Evolutionary conservation across 2,888 invertebrate genomes (phyloP).

Genomic region (Drosophila anomelani): DNA sequence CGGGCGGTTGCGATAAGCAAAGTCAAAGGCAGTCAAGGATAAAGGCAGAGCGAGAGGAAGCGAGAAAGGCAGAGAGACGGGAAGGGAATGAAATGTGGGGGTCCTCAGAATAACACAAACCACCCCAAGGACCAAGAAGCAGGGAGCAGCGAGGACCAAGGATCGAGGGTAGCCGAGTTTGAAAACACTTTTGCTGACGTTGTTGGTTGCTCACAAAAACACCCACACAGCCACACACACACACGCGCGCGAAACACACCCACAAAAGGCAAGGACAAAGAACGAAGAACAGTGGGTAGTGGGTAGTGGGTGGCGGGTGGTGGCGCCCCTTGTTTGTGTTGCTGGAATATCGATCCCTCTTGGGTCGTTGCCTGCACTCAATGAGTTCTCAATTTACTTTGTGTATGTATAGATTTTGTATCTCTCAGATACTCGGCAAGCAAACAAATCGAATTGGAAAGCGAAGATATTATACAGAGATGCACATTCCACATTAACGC

Average conservation of each 20-base stretch:
- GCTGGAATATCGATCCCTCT: conserved; percentile 78
- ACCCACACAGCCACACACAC: conserved; percentile 25
- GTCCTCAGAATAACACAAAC: conserved; percentile 52
- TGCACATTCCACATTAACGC: conserved; percentile 13
- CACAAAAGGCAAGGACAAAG: conserved; percentile 26
- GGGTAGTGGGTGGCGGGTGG: conserved; percentile 6
- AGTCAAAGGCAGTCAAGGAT: conserved; percentile 76
- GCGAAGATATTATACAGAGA: neutral
- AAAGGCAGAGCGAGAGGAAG: conserved; percentile 50
- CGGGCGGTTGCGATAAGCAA: conserved; percentile 71
- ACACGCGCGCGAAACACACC: neutral
- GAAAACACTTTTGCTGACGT: conserved; percentile 77
- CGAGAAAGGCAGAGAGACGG: neutral
- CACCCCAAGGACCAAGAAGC: conserved; percentile 54
- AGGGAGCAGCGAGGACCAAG: conserved; percentile 23
- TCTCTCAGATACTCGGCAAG: conserved; percentile 46
- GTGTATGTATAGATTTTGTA: conserved; percentile 59
- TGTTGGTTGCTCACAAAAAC: conserved; percentile 48
- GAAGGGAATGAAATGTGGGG: conserved; percentile 26
- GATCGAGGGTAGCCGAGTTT: conserved; percentile 57
- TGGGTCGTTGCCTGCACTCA: conserved; percentile 79
- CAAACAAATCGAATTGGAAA: conserved; percentile 17
- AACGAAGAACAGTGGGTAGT: neutral
- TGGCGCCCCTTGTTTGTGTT: conserved; percentile 37
- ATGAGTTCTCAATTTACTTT: conserved; percentile 77